These are phyloP conservation scores for Bombus fervidus DNA, from an alignment of 1,140 invertebrate species.

Conservation along the genomic window DNA sequence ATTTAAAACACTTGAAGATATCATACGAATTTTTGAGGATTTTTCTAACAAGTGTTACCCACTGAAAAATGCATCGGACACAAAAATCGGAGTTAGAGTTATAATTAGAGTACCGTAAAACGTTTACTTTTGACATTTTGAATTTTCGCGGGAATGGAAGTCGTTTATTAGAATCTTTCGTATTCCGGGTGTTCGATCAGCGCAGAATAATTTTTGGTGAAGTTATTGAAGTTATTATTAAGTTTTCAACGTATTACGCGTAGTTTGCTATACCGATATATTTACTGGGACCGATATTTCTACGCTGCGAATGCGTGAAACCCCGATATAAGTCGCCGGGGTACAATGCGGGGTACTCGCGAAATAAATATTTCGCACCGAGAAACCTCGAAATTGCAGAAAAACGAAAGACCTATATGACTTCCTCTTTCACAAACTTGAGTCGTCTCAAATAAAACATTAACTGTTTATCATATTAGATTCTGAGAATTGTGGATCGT, in stretches of 20 bases:
- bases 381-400: background rate
- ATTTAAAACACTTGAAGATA: too few relatives aligned
- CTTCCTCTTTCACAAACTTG: too few relatives aligned
- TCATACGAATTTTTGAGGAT: too few relatives aligned
- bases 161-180: background rate
- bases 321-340: slow-evolving; percentile 18
- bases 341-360: background rate
- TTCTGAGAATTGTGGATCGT: too few relatives aligned
- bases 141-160: background rate
- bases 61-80: too few relatives aligned
- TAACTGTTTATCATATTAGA: too few relatives aligned
- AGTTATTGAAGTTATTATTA: slow-evolving; percentile 51
- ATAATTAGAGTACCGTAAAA: too few relatives aligned
- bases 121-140: background rate
- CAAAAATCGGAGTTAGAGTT: too few relatives aligned
- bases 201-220: too few relatives aligned
- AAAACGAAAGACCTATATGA: too few relatives aligned
- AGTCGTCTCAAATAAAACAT: too few relatives aligned
- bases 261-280: slow-evolving; percentile 7
- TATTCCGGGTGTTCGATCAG: slow-evolving; percentile 6
- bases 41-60: too few relatives aligned
- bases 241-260: slow-evolving; percentile 21
- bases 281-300: slow-evolving; percentile 35
- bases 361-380: background rate
- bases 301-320: background rate